Evolutionary conservation across 2,113 vertebrate genomes (phyloP).

Genomic region (Gadus chalcogrammus): DNA sequence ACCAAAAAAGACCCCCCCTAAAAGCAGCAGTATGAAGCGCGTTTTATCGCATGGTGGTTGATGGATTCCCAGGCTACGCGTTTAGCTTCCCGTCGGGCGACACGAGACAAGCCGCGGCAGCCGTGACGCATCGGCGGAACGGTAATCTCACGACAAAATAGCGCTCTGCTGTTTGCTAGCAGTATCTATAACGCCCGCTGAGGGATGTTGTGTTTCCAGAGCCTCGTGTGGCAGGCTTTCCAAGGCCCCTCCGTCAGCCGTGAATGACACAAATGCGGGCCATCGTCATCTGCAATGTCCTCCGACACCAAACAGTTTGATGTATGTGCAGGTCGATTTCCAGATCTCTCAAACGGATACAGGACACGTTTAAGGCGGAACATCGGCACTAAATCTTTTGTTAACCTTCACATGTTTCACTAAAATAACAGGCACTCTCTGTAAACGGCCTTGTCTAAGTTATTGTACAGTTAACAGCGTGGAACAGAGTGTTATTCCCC

Average conservation of each 20-base stretch:
- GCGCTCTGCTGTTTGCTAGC: slow-evolving; percentile 41
- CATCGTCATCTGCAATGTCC: slow-evolving; percentile 58
- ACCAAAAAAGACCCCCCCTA: not conserved
- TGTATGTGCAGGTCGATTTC: slow-evolving; percentile 7
- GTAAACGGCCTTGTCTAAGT: too few relatives aligned
- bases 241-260: slow-evolving; percentile 51
- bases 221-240: slow-evolving; percentile 36
- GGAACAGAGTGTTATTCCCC: too few relatives aligned
- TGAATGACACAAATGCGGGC: slow-evolving; percentile 44
- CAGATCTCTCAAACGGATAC: too few relatives aligned
- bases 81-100: slow-evolving; percentile 46
- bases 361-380: too few relatives aligned
- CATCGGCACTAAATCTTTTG: too few relatives aligned
- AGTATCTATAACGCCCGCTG: slow-evolving; percentile 41
- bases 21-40: slow-evolving; percentile 35
- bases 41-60: slow-evolving; percentile 29
- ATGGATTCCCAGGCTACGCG: slow-evolving; percentile 43
- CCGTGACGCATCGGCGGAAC: slow-evolving; percentile 39
- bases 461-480: too few relatives aligned
- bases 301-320: slow-evolving; percentile 34
- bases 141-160: slow-evolving; percentile 38
- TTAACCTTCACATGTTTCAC: too few relatives aligned
- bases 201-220: slow-evolving; percentile 38
- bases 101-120: slow-evolving; percentile 29
- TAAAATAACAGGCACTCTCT: too few relatives aligned